phyloP scores from a whole-genome alignment of 2,113 vertebrate genomes.

The Litocranius walleri region DNA sequence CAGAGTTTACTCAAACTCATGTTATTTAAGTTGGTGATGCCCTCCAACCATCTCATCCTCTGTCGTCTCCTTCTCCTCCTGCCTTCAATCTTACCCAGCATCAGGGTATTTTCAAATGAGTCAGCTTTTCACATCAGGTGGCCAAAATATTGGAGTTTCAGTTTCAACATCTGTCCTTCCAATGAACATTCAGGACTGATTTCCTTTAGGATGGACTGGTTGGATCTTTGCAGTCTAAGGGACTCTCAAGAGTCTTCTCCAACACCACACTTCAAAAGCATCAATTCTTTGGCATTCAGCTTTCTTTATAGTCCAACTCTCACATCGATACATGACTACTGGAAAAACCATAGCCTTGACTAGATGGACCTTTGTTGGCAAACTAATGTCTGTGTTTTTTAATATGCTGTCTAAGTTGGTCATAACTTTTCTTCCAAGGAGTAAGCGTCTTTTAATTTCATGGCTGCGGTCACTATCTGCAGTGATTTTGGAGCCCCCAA shows the following conservation, averaged over 20 bases:
- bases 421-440: not conserved
- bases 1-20: not conserved
- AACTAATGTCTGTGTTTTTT: not conserved
- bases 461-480: not conserved
- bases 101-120: not conserved
- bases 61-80: not conserved
- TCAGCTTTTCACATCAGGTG: not conserved
- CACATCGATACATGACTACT: not conserved
- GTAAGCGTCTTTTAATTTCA: not conserved
- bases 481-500: too few species aligned
- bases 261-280: not conserved
- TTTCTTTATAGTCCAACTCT: not conserved
- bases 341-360: not conserved
- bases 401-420: not conserved
- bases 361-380: not conserved
- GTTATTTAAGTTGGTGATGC: not conserved
- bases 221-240: not conserved
- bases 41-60: not conserved
- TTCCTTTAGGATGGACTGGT: not conserved
- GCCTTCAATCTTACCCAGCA: not conserved
- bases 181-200: not conserved
- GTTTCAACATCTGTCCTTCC: not conserved
- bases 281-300: accelerated
- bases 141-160: not conserved
- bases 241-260: not conserved